A percentile compares a stretch with the other conserved stretches of the same genome.
Conservation (phyloP, 2,113 vertebrate species). For the Echinops telfairi region DNA sequence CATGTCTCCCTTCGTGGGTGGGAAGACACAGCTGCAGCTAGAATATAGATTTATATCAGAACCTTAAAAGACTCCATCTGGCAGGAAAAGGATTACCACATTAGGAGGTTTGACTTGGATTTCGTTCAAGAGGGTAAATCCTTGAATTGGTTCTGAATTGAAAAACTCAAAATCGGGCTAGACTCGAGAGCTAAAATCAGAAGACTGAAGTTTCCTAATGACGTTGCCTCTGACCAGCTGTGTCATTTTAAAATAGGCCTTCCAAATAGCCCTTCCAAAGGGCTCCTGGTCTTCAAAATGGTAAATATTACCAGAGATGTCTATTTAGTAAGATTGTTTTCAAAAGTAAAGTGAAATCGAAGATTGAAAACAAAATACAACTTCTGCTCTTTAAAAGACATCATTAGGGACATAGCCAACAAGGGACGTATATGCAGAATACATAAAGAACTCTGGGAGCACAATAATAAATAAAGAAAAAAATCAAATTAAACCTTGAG, state of each 20-base stretch:
- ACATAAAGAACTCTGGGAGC: not conserved
- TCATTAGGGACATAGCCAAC: slow-evolving; percentile 1
- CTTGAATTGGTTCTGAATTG: not conserved
- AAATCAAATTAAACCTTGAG: not conserved
- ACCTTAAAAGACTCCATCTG: slow-evolving; percentile 4
- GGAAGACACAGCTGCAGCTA: slow-evolving; percentile 30
- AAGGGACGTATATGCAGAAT: slow-evolving; percentile 2
- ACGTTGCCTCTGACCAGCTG: not conserved
- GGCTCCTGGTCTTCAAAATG: not conserved
- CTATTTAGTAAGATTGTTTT: not conserved
- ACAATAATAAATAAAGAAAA: not conserved
- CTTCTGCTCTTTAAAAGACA: not conserved
- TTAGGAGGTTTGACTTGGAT: not conserved
- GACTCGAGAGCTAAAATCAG: not conserved
- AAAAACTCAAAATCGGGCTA: not conserved
- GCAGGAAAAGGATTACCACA: not conserved
- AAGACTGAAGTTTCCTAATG: not conserved
- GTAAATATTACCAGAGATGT: not conserved
- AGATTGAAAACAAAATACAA: not conserved
- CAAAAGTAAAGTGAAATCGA: slow-evolving; percentile 31
- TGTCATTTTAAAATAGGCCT: not conserved
- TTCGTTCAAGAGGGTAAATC: not conserved
- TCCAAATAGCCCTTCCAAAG: not conserved
- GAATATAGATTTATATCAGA: slow-evolving; percentile 62
- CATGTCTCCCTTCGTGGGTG: slow-evolving; percentile 25